Conservation (phyloP, 2,797 vertebrate genomes). For the Eupleurogrammus muticus region DNA sequence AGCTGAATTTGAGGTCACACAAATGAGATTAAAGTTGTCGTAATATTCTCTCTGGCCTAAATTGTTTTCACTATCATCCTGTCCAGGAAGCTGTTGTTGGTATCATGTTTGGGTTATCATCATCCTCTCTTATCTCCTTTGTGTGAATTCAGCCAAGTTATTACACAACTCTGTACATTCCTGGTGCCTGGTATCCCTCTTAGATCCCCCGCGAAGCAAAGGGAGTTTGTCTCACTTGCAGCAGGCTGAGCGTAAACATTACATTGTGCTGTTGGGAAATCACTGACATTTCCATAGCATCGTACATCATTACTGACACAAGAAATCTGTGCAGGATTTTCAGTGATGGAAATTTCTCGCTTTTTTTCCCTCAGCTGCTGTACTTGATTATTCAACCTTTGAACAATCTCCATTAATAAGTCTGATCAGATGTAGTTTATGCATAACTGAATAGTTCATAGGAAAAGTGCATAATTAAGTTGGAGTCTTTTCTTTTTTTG, state of each 20-base stretch:
- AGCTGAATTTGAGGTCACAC: conserved; percentile 29
- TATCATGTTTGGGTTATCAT: conserved; percentile 63
- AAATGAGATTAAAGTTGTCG: neutral
- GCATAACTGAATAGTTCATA: conserved; percentile 26
- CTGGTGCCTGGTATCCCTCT: conserved; percentile 80
- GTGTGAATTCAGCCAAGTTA: conserved; percentile 54
- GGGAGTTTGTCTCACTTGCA: conserved; percentile 66
- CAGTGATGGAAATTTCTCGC: conserved; percentile 9
- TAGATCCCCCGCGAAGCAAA: conserved; percentile 69
- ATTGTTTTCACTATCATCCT: neutral
- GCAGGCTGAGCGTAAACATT: conserved; percentile 47
- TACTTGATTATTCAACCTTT: conserved; percentile 24
- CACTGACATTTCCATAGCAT: conserved; percentile 15
- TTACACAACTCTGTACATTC: conserved; percentile 74
- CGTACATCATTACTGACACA: conserved; percentile 5
- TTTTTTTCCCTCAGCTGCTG: conserved; percentile 37
- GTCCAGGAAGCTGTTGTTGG: conserved; percentile 36
- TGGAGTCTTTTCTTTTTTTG: conserved; percentile 5
- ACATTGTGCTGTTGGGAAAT: conserved; percentile 59
- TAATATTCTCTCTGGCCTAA: neutral
- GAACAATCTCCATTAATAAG: conserved; percentile 21
- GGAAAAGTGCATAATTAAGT: conserved; percentile 45
- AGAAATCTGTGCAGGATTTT: conserved; percentile 14
- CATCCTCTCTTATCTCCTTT: conserved; percentile 39
- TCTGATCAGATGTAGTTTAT: conserved; percentile 26